Percentiles rank a stretch among this genome's conserved stretches.
These are phyloP conservation scores for Crotalus tigris DNA, from an alignment of 2,113 vertebrate genomes.

Conservation along the genomic window DNA sequence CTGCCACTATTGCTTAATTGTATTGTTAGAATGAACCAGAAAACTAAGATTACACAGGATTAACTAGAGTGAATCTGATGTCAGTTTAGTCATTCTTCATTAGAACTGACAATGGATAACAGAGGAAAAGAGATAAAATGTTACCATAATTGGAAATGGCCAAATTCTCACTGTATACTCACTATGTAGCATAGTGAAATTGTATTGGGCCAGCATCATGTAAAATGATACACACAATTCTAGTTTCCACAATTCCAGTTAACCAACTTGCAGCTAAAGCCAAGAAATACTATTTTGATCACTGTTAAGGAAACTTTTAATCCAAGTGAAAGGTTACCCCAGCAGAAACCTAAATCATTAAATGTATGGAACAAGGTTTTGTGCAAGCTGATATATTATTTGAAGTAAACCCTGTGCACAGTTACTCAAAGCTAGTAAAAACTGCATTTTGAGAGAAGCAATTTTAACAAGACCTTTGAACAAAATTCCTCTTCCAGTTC, in stretches of 20 bases:
- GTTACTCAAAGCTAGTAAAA: background rate
- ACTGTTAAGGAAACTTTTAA: slow-evolving; percentile 22
- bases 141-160: slow-evolving; percentile 59
- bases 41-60: background rate
- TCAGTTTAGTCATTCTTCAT: slow-evolving; percentile 51
- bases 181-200: slow-evolving; percentile 47
- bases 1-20: background rate
- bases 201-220: slow-evolving; percentile 42
- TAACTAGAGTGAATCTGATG: slow-evolving; percentile 16
- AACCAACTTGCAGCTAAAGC: slow-evolving; percentile 14
- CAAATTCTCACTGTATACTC: slow-evolving; percentile 42
- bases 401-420: background rate
- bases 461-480: background rate
- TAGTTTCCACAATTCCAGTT: slow-evolving; percentile 40
- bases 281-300: background rate
- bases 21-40: background rate
- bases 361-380: background rate
- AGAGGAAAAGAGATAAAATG: slow-evolving; percentile 59
- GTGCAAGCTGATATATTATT: background rate
- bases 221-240: slow-evolving; percentile 61
- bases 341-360: background rate
- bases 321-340: background rate
- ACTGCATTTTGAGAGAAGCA: background rate
- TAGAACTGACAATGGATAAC: slow-evolving; percentile 65
- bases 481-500: background rate